Conservation (phyloP, 1,140 invertebrate species). For the Matsumurasca onukii region DNA sequence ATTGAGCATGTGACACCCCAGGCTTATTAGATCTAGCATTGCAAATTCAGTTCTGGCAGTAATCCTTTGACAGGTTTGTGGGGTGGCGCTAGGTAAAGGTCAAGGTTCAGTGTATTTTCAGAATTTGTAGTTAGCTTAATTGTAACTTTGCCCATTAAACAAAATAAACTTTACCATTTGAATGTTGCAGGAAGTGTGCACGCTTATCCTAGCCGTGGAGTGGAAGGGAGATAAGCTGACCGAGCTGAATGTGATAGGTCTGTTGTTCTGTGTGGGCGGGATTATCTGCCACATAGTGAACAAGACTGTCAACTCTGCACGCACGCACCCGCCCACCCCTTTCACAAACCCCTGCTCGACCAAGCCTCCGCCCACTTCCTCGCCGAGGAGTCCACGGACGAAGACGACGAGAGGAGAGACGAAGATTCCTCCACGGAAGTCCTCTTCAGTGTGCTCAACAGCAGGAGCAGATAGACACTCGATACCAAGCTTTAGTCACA, state of each 20-base stretch:
- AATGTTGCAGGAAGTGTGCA: slow-evolving; percentile 89
- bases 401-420: slow-evolving; percentile 43
- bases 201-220: slow-evolving; percentile 80
- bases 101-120: too few relatives aligned
- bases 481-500: too few relatives aligned
- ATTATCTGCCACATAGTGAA: slow-evolving; percentile 85
- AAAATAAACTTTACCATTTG: too few relatives aligned
- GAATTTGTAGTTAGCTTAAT: too few relatives aligned
- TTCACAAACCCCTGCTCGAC: slow-evolving; percentile 47
- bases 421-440: slow-evolving; percentile 49
- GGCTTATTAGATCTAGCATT: too few relatives aligned
- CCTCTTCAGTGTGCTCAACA: slow-evolving; percentile 50
- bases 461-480: slow-evolving; percentile 48
- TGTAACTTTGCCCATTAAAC: too few relatives aligned
- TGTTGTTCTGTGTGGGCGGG: slow-evolving; percentile 85
- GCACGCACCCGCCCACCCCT: slow-evolving; percentile 45
- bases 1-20: too few relatives aligned
- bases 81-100: too few relatives aligned
- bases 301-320: slow-evolving; percentile 56
- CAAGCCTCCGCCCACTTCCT: slow-evolving; percentile 35
- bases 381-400: slow-evolving; percentile 49
- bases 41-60: too few relatives aligned
- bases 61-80: too few relatives aligned
- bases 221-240: slow-evolving; percentile 84
- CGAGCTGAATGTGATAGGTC: slow-evolving; percentile 78